Conservation (phyloP, 2,888 invertebrate species). For the Caenorhabditis becei region DNA sequence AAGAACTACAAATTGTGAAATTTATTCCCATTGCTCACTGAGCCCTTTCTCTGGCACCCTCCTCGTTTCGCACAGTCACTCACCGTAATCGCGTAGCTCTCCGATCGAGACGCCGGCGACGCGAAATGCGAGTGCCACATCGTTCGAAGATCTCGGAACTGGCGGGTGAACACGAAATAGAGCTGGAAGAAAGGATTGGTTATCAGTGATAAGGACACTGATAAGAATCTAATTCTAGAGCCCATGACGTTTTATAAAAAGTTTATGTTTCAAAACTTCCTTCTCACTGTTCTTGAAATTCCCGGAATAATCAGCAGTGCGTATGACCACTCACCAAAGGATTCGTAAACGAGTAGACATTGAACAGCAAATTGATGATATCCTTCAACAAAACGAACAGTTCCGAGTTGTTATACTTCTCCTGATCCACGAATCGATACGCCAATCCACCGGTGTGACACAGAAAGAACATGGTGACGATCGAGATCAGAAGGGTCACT, state of each 20-base stretch:
- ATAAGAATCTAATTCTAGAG: too few relatives aligned
- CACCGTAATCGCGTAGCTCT: constrained; percentile 58
- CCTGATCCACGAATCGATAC: constrained; percentile 76
- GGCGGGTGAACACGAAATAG: constrained; percentile 81
- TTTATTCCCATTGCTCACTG: neutral
- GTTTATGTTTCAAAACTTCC: too few relatives aligned
- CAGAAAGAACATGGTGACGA: constrained; percentile 79
- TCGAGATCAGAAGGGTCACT: constrained; percentile 79
- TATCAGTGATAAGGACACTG: too few relatives aligned
- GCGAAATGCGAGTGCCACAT: constrained; percentile 65
- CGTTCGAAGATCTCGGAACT: constrained; percentile 78
- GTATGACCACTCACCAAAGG: constrained; percentile 74
- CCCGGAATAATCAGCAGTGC: neutral
- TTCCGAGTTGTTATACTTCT: constrained; percentile 68
- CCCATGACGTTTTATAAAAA: neutral
- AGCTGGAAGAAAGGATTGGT: constrained; percentile 65
- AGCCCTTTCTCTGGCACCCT: neutral
- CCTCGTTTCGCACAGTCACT: neutral
- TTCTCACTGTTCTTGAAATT: neutral
- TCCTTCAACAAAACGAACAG: constrained; percentile 78
- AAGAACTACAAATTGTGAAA: constrained; percentile 4
- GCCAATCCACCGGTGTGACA: constrained; percentile 81
- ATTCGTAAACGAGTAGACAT: constrained; percentile 80
- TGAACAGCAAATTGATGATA: constrained; percentile 80
- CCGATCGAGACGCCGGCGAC: constrained; percentile 57